Evolutionary conservation across 2,888 invertebrate genomes (phyloP).

Genomic region (Steromphala cineraria): DNA sequence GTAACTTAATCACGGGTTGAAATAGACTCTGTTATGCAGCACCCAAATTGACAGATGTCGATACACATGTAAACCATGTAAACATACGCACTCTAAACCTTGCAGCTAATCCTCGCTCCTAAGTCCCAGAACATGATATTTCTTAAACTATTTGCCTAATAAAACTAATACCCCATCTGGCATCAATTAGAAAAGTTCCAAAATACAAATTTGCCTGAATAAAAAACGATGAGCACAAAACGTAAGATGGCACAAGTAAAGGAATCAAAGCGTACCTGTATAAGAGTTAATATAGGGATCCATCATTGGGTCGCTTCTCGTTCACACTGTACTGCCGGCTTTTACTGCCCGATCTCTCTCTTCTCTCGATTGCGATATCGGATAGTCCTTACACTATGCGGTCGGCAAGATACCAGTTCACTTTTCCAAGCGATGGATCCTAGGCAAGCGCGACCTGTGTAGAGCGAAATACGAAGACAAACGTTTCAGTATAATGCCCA

Average conservation of each 20-base stretch:
- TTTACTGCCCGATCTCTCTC: neutral
- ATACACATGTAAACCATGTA: neutral
- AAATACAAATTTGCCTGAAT: neutral
- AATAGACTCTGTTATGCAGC: neutral
- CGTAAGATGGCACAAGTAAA: neutral
- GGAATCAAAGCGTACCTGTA: neutral
- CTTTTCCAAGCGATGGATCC: neutral
- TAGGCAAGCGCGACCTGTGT: neutral
- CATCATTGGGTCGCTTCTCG: neutral
- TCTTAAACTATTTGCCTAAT: too few species aligned
- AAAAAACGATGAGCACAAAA: neutral
- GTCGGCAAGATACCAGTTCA: neutral
- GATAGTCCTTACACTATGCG: neutral
- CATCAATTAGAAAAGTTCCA: neutral
- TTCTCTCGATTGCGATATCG: neutral
- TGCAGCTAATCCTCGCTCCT: neutral
- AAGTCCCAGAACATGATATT: too few species aligned
- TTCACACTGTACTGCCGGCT: neutral
- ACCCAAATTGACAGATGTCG: neutral
- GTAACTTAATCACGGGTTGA: neutral
- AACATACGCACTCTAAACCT: neutral
- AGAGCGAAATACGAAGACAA: neutral
- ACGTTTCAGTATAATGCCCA: slow-evolving; percentile 6
- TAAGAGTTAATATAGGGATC: neutral
- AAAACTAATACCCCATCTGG: too few species aligned